Percentiles rank a stretch among this genome's conserved stretches.
These are phyloP conservation scores for Ceyx cyanopectus DNA, from an alignment of 2,113 vertebrate species.

Conservation along the genomic window DNA sequence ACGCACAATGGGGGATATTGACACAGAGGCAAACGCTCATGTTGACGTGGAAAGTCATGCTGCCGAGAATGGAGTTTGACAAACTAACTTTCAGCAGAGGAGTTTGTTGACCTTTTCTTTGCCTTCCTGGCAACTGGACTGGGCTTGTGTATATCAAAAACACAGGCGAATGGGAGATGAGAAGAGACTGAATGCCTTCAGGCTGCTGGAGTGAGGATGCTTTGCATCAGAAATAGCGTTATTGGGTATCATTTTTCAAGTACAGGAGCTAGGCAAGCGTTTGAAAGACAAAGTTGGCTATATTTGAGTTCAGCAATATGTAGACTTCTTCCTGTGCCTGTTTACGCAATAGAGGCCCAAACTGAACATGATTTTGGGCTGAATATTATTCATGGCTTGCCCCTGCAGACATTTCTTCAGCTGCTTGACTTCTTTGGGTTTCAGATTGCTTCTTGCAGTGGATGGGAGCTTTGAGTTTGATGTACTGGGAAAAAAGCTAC, in stretches of 20 bases:
- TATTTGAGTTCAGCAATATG: not conserved
- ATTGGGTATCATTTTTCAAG: not conserved
- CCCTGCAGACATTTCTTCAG: not conserved
- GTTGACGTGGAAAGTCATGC: constrained; percentile 52
- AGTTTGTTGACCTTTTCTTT: constrained; percentile 60
- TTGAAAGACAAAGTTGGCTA: not conserved
- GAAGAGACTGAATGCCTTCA: not conserved
- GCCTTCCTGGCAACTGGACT: constrained; percentile 5
- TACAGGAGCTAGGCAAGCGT: not conserved
- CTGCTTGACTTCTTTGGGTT: not conserved
- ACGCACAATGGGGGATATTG: constrained; percentile 70
- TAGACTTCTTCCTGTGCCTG: not conserved
- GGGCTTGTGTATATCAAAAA: constrained; percentile 6
- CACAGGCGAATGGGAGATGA: not conserved
- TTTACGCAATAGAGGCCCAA: not conserved
- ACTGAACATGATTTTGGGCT: not conserved
- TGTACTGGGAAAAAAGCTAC: not conserved
- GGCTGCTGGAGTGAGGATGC: not conserved
- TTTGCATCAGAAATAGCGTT: not conserved
- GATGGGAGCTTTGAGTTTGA: not conserved
- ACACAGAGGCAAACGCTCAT: constrained; percentile 65
- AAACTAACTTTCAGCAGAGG: constrained; percentile 46
- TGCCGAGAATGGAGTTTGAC: constrained; percentile 41
- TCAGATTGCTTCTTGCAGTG: not conserved
- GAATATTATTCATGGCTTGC: not conserved